Evolutionary conservation across 2,797 vertebrate species (phyloP), one percentile per base, ranked within the genome.

Genomic region (Gallinago solitaria): DNA sequence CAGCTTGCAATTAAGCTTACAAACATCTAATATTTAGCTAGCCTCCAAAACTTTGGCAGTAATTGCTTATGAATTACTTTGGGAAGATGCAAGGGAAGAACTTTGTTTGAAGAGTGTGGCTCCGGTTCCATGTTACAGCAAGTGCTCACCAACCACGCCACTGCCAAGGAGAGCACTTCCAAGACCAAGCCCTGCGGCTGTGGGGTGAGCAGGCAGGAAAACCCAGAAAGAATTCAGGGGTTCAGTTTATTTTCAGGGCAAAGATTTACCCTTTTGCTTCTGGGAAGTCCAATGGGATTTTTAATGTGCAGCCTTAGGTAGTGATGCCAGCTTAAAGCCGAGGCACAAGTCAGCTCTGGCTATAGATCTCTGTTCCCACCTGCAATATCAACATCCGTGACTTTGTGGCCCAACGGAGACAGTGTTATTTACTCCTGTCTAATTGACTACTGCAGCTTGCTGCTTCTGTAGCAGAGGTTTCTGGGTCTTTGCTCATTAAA

Each of bases 1-100:
- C 76, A 63, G 90, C 77, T 89, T 96, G 82, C 89, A 90, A 86
- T 96, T 92, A 82, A 65, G 56, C 65, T 84, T 89, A 67, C 48
- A 93, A 83, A 93, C 7, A 0, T 81, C 77, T 95, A 77, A 91
- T 93, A 94, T 32, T 87, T 76, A 96, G 77, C 53, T 91, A 94
- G 76, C 69, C 89, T 85, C 63, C 93, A 84, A 96, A 90, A 61
- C 57, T 61, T 74, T 76, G 85, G 68, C 63, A 68, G 75, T 33
- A 89, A 86, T 25, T 59, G 75, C 51, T 80, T 88, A 27, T 33
- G 68, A 76, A n/a, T 78, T 92, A 77, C 96, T 90, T 86, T 50
- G 67, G 43, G 93, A 88, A 83, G 51, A 90, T 47, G 88, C 30
- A 81, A 68, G 30, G 83, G 51, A 91, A 76, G 33, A 60, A 39